phyloP scores from a whole-genome alignment of 2,113 vertebrate genomes.

The Ciconia boyciana region DNA sequence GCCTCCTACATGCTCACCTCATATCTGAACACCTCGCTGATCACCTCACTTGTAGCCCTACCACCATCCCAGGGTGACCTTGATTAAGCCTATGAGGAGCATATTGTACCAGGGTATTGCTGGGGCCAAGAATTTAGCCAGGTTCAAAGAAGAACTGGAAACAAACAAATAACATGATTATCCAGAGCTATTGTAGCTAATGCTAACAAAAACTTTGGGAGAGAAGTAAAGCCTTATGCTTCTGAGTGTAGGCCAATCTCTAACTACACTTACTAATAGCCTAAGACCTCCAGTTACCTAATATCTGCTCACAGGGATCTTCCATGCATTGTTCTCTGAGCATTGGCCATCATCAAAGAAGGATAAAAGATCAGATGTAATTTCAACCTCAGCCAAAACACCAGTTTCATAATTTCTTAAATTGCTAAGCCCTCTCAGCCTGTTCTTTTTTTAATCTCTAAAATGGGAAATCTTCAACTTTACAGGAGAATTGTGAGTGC shows the following conservation, averaged over 20 bases:
- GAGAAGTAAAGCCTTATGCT: conserved; percentile 2
- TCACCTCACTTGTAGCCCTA: neutral
- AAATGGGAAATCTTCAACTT: neutral
- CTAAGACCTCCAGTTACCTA: neutral
- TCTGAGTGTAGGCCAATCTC: neutral
- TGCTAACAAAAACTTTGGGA: conserved; percentile 34
- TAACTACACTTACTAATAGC: neutral
- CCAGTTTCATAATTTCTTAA: fast-evolving
- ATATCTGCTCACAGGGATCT: neutral
- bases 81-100: neutral
- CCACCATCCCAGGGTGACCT: neutral
- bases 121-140: neutral
- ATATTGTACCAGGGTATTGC: conserved; percentile 13
- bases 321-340: neutral
- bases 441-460: neutral
- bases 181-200: conserved; percentile 25
- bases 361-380: neutral
- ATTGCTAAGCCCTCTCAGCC: neutral
- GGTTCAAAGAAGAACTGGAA: conserved; percentile 22
- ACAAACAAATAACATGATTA: conserved; percentile 23
- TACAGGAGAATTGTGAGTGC: neutral
- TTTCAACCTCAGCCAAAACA: neutral
- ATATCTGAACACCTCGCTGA: neutral
- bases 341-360: neutral
- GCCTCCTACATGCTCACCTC: neutral